Conservation (phyloP, 2,888 invertebrate genomes). For the Pterostichus niger region DNA sequence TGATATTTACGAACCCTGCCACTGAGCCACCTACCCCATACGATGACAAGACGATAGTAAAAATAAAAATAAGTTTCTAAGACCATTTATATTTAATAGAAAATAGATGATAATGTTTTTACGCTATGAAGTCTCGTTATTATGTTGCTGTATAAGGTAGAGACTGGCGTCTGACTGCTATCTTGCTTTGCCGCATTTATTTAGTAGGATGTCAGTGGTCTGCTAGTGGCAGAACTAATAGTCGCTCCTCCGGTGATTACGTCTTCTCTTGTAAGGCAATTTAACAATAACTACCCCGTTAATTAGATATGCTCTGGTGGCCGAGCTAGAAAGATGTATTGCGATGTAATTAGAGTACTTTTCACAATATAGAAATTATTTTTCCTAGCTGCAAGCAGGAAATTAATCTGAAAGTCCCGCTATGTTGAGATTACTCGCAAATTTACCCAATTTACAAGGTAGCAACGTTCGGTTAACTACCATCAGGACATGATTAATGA, state of each 20-base stretch:
- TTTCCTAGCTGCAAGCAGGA: conserved; percentile 11
- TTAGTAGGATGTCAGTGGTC: background rate
- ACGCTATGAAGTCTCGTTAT: no score
- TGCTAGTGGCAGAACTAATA: background rate
- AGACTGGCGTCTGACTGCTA: background rate
- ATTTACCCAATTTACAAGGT: conserved; percentile 22
- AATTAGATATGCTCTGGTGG: conserved; percentile 21
- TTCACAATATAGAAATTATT: conserved; percentile 29
- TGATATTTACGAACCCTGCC: no score
- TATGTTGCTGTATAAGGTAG: no score
- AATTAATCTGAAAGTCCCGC: conserved; percentile 19
- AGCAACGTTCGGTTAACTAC: background rate
- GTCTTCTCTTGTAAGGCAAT: background rate
- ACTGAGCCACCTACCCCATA: no score
- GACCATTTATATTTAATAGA: no score
- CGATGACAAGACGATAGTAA: no score
- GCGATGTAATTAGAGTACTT: conserved; percentile 7
- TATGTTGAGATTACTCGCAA: background rate
- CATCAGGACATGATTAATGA: background rate
- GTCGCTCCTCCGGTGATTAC: background rate
- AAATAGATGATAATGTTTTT: no score
- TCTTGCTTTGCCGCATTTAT: no score
- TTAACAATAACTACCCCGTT: conserved; percentile 29
- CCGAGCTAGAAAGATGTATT: background rate
- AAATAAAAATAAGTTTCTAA: no score